Evolutionary conservation across 1,140 invertebrate genomes (phyloP), one percentile per base, ranked within the genome.

Genomic region (Pectinophora gossypiella): DNA sequence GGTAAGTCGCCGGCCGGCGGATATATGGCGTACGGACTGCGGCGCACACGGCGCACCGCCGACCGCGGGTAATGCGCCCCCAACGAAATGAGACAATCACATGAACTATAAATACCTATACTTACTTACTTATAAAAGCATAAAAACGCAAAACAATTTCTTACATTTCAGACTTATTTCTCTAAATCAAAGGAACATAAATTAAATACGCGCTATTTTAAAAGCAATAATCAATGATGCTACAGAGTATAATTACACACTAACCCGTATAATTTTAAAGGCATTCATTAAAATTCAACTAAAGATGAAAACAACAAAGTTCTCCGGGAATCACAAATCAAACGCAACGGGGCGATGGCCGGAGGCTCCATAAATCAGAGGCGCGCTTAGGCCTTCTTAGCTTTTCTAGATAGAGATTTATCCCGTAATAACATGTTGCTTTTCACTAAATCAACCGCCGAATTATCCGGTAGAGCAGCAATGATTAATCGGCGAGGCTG

Each of bases 331-430:
- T 77, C 72, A 83, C 79, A 87, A 85, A 83, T 82, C 79, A 86
- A 81, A 73, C 53, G 66, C 62, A 74, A 75, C 57, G 68, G 70
- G 77, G 64, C 68, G 76, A 78, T 76, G 60, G 74, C 78, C 68
- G 64, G 56, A 51, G 70, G 75, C 66, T 56, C 66, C 59, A 76
- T 86, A 86, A 86, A 85, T 86, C 83, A 80, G 68, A 55, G 61
- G 68, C 65, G 73, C 72, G 74, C 76, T 86, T 85, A 86, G 79
- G 75, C 72, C 77, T 83, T 80, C 83, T 86, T 85, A 85, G 81
- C 81, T 86, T 83, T 86, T 85, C 83, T 85, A 86, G 79, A 86
- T 85, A 86, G 74, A 86, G 83, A 86, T 86, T 86, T 86, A 86
- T 83, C 83, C 77, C 69, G 72, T 86, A 86, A 86, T 86, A 85